Evolutionary conservation across 2,888 invertebrate species (phyloP), one percentile per base, ranked within the genome.

Genomic region (Neocrepidodera transversa): DNA sequence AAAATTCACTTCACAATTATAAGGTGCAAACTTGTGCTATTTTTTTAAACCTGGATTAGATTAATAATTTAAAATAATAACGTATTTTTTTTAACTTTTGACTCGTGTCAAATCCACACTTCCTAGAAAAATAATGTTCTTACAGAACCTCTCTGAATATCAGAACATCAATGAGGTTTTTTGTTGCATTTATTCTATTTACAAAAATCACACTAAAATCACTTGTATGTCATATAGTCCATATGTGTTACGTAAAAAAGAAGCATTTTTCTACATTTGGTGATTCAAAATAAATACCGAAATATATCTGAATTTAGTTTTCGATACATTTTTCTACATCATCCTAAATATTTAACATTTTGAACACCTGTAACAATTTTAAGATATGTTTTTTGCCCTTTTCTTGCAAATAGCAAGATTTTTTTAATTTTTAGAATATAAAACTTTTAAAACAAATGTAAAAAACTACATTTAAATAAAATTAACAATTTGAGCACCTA

Each of bases 181-280:
- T n/a, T 16, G 51, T 45, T 45, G 38, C 48, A 47, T 49, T 42
- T 48, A 20, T 40, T 38, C 26, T 47, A 49, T 52, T 52, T 52
- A 52, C 58, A 58, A 50, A 58, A 67, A 67, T 52, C 52, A 52
- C 52, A 52, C 52, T 52, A 35, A 52, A 52, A 52, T 52, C 52
- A 52, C 52, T 52, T 45, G 43, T 53, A 35, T 53, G 35, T 35
- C 53, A 43, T 20, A 11, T 43, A 26, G 32, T 14, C 20, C 23
- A 23, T 26, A 28, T 45, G 26, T 45, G 45, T 45, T 28, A 45
- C 26, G n/a, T 26, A 45, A 45, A 45, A 40, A 42, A 42, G 18
- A 20, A 11, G 11, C 6, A 23, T 23, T 23, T 23, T 6, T 6
- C 23, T 23, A 23, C 3, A 23, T 23, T 4, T 23, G 4, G 23